Evolutionary conservation across 2,113 vertebrate species (phyloP).

Genomic region (Ginglymostoma cirratum): DNA sequence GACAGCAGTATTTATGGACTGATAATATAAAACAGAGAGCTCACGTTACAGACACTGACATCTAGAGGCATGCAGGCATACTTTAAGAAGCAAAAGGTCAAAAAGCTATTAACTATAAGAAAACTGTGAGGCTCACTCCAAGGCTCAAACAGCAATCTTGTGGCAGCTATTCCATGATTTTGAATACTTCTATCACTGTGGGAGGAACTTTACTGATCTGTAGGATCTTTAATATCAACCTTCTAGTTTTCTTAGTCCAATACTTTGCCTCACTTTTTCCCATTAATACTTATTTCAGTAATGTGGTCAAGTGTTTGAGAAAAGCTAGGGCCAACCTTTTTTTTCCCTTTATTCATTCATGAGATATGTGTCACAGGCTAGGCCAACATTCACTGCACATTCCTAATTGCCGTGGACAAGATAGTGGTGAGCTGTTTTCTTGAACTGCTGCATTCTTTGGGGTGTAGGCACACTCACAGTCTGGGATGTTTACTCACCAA

Average conservation of each 20-base stretch:
- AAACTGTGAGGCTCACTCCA: neutral
- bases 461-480: too few relatives aligned
- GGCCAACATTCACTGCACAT: too few relatives aligned
- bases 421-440: too few relatives aligned
- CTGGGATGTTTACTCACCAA: too few relatives aligned
- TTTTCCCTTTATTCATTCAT: too few relatives aligned
- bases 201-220: neutral
- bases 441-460: too few relatives aligned
- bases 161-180: neutral
- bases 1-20: constrained; percentile 27
- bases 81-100: constrained; percentile 27
- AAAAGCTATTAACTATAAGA: constrained; percentile 27
- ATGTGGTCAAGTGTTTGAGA: neutral
- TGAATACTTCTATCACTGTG: neutral
- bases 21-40: constrained; percentile 26
- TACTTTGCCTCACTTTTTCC: neutral
- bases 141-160: neutral
- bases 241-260: neutral
- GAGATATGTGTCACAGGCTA: too few relatives aligned
- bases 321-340: neutral
- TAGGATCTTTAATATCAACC: neutral
- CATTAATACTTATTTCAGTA: neutral
- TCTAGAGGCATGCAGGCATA: constrained; percentile 5
- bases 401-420: too few relatives aligned
- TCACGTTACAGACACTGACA: constrained; percentile 1